These are phyloP conservation scores for Anolis apletophallus DNA, from an alignment of 2,797 vertebrate species.

Conservation along the genomic window DNA sequence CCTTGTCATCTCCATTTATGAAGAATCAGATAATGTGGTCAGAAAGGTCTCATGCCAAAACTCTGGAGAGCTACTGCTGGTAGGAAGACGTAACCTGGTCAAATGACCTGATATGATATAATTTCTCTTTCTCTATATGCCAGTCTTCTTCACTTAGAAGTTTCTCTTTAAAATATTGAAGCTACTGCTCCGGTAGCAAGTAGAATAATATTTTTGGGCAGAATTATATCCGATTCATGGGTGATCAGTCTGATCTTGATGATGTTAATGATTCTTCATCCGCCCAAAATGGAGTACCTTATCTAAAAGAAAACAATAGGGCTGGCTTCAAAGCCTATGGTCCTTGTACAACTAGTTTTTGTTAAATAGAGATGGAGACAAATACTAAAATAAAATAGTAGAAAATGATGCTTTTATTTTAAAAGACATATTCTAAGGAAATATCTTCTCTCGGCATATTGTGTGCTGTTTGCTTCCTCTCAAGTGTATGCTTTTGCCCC, in stretches of 20 bases:
- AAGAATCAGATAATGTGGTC: not conserved
- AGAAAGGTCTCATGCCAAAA: not conserved
- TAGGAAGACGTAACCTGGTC: not conserved
- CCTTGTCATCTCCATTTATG: not conserved
- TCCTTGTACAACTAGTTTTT: not conserved
- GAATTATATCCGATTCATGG: constrained; percentile 1
- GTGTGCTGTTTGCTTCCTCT: not conserved
- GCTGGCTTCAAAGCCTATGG: not conserved
- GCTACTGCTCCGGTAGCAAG: not conserved
- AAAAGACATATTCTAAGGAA: constrained; percentile 16
- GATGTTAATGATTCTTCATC: not conserved
- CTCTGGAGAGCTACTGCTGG: not conserved
- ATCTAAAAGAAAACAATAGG: not conserved
- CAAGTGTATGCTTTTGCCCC: constrained; percentile 30
- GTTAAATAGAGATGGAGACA: not conserved
- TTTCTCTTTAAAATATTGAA: constrained; percentile 7
- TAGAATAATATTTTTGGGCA: not conserved
- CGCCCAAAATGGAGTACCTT: not conserved
- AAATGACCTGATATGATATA: not conserved
- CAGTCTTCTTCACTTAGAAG: not conserved
- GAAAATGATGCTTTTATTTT: not conserved
- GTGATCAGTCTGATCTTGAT: not conserved
- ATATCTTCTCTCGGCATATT: not conserved
- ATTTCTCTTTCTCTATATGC: not conserved
- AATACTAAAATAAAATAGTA: not conserved